Evolutionary conservation across 2,888 invertebrate species (phyloP).

Genomic region (Sesamia inferens): DNA sequence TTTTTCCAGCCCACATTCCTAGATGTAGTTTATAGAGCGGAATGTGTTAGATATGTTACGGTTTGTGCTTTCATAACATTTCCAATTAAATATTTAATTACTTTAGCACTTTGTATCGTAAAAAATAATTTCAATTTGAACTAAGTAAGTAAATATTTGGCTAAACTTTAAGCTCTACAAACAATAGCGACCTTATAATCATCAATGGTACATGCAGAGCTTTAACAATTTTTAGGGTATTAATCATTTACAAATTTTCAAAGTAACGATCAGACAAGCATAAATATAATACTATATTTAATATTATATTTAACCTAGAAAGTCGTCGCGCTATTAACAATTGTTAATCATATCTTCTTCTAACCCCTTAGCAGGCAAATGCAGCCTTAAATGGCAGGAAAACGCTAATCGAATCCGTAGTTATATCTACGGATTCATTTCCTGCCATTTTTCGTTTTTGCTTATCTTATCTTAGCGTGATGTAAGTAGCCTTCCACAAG

Average conservation of each 20-base stretch:
- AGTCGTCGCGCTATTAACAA: background rate
- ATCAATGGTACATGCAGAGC: background rate
- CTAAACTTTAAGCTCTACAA: background rate
- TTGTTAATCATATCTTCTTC: slow-evolving; percentile 10
- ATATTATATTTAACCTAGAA: background rate
- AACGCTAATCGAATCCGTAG: no score
- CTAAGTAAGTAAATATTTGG: background rate
- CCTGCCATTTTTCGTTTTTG: background rate
- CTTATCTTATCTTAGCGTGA: background rate
- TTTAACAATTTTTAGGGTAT: background rate
- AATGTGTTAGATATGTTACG: slow-evolving; percentile 60
- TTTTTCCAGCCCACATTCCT: slow-evolving; percentile 64
- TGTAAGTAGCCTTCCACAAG: background rate
- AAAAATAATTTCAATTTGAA: slow-evolving; percentile 1
- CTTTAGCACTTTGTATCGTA: background rate
- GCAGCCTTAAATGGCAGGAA: no score
- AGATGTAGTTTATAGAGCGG: slow-evolving; percentile 57
- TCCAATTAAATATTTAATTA: slow-evolving; percentile 22
- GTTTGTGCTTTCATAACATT: slow-evolving; percentile 56
- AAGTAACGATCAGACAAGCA: background rate
- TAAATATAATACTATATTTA: no score
- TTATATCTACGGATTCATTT: no score
- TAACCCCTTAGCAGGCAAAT: no score
- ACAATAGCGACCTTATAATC: background rate
- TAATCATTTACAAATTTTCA: background rate